Conservation (phyloP, 2,797 vertebrate genomes). For the Lindbergichthys nudifrons region DNA sequence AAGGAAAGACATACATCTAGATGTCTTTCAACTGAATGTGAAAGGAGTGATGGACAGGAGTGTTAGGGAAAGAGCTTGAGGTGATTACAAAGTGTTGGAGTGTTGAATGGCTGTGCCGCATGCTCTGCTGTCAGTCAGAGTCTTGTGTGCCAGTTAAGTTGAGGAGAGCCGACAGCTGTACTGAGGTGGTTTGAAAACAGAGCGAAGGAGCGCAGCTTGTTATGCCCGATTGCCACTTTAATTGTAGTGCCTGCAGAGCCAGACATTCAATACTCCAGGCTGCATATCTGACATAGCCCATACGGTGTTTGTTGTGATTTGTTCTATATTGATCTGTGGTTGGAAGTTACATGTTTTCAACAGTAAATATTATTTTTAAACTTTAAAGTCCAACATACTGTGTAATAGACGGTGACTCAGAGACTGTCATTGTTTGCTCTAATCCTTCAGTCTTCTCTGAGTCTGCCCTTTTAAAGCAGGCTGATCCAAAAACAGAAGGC, state of each 20-base stretch:
- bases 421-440: slow-evolving; percentile 10
- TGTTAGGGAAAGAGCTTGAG: too few relatives aligned
- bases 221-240: slow-evolving; percentile 24
- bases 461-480: slow-evolving; percentile 28
- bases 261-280: slow-evolving; percentile 5
- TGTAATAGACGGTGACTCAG: slow-evolving; percentile 7
- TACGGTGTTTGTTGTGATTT: slow-evolving; percentile 21
- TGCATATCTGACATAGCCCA: slow-evolving; percentile 22
- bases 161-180: slow-evolving; percentile 49
- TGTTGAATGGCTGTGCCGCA: slow-evolving; percentile 35
- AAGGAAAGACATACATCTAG: slow-evolving; percentile 18
- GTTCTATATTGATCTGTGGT: slow-evolving; percentile 1
- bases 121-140: slow-evolving; percentile 44
- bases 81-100: slow-evolving; percentile 42
- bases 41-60: slow-evolving; percentile 20
- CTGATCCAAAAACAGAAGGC: slow-evolving; percentile 37
- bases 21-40: slow-evolving; percentile 18
- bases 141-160: slow-evolving; percentile 40
- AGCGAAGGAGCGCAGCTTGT: slow-evolving; percentile 13
- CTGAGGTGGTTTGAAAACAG: slow-evolving; percentile 20
- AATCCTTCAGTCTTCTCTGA: slow-evolving; percentile 42
- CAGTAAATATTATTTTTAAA: slow-evolving; percentile 6
- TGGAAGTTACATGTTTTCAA: slow-evolving; percentile 9
- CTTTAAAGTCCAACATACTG: background rate
- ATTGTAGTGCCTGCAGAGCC: slow-evolving; percentile 12